Conservation (phyloP, 2,888 invertebrate species). For the Phyto melanocephala region DNA sequence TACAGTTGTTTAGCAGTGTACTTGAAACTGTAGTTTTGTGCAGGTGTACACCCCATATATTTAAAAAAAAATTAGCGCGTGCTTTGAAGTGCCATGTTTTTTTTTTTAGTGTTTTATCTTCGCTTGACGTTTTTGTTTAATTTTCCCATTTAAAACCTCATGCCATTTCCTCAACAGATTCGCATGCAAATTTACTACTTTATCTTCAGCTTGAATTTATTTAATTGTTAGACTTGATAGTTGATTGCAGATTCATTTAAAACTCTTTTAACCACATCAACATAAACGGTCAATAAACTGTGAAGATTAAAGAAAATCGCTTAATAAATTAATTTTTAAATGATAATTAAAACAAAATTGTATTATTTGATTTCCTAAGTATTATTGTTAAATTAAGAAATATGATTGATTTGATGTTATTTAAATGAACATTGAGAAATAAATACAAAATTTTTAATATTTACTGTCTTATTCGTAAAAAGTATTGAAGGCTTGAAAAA, state of each 20-base stretch:
- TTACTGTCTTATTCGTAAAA: too few relatives aligned
- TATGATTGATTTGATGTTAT: too few relatives aligned
- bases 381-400: too few relatives aligned
- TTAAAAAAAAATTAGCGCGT: not conserved
- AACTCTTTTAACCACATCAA: slow-evolving; percentile 12
- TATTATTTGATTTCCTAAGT: too few relatives aligned
- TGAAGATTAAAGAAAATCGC: not conserved
- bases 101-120: slow-evolving; percentile 7
- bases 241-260: slow-evolving; percentile 9
- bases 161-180: slow-evolving; percentile 33
- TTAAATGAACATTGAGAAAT: too few relatives aligned
- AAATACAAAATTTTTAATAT: too few relatives aligned
- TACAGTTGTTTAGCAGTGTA: too few relatives aligned
- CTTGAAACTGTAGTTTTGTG: too few relatives aligned
- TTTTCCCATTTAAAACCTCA: not conserved
- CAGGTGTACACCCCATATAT: too few relatives aligned
- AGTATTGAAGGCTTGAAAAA: too few relatives aligned
- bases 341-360: too few relatives aligned
- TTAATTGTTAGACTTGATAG: not conserved
- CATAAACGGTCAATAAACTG: slow-evolving; percentile 42
- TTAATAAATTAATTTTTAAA: slow-evolving; percentile 6
- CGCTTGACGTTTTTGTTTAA: not conserved
- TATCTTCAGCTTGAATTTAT: slow-evolving; percentile 1
- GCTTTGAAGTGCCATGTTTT: not conserved
- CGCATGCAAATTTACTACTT: slow-evolving; percentile 51